Base-by-base conservation (phyloP, 2,888 invertebrate species). In the Tricholauxania praeusta region DNA sequence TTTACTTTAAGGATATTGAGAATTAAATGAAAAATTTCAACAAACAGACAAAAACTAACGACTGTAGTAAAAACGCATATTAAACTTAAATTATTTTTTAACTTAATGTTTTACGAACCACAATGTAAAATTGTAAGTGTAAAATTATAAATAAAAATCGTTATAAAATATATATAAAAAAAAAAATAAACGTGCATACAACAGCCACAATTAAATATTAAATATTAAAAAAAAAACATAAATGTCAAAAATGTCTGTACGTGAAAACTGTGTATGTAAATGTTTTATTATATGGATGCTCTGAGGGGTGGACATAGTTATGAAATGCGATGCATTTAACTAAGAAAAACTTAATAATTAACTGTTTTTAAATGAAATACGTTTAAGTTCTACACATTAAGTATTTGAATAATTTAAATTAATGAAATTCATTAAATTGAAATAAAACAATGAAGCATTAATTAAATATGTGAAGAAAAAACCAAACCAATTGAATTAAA, bases 301-400 rank as follows among this genome's bases (percentile, higher is more conserved):
- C 71, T 74, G 75, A 59, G 65, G 72, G 75, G 75, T 75, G 75
- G 69, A 74, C 28, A 65, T 71, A 75, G 75, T 60, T 52, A 68
- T 55, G 22, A 53, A 55, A 55, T 55, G 22, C n/a, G 17, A 63
- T 47, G 47, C 39, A 47, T 63, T 47, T 48, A 47, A 15, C 48
- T 47, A 67, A 19, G 75, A 76, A 77, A 73, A 72, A 72, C 71
- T 69, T 76, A 75, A 71, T 76, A 74, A 75, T 74, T 76, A 73
- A 76, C 75, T 77, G 77, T 77, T 77, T 77, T 77, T 77, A 77
- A 66, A 76, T 76, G 76, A 74, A 73, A 63, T 15, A 47, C 47
- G 19, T 3, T 32, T 15, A 60, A 62, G 39, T 39, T 19, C 48
- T 14, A 12, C n/a, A 19, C 63, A 47, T 47, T 19, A 48, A 63